These are phyloP conservation scores for rabbit (Oryctolagus cuniculus) DNA, from an alignment of 2,113 vertebrate genomes.

Conservation along the genomic window DNA sequence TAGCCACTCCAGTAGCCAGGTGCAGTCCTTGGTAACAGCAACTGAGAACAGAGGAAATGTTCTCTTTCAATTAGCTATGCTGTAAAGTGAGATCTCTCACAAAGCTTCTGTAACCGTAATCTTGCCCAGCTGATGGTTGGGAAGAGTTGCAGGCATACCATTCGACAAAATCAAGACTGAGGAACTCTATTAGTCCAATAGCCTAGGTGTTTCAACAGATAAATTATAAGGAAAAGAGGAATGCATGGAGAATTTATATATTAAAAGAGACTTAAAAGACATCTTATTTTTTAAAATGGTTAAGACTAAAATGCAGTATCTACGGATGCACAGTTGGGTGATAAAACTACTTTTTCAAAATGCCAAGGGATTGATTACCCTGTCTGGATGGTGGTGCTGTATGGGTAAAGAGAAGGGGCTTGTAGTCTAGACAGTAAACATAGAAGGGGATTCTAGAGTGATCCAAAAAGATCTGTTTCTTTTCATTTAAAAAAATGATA, in stretches of 20 bases:
- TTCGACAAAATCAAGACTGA: slow-evolving; percentile 19
- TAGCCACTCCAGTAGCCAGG: background rate
- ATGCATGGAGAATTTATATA: background rate
- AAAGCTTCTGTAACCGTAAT: background rate
- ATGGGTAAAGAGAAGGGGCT: background rate
- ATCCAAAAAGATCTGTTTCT: slow-evolving; percentile 13
- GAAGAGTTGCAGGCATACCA: background rate
- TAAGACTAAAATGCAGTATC: slow-evolving; percentile 20
- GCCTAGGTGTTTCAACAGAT: slow-evolving; percentile 29
- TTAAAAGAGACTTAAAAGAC: slow-evolving; percentile 27
- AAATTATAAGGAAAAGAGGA: slow-evolving; percentile 40
- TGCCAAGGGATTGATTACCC: background rate
- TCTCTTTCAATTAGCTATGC: slow-evolving; percentile 49
- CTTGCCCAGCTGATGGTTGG: background rate
- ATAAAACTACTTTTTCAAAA: background rate
- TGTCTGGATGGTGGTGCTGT: background rate
- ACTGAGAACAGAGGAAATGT: background rate
- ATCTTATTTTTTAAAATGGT: slow-evolving; percentile 33
- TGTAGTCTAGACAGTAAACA: background rate
- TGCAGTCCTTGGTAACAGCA: slow-evolving; percentile 27
- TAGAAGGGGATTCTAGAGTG: background rate
- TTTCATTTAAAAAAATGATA: background rate
- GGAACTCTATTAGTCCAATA: slow-evolving; percentile 29
- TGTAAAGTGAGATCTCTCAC: background rate
- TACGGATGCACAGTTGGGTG: background rate